A percentile compares a stretch with the other conserved stretches of the same genome.
phyloP scores from a whole-genome alignment of 1,140 invertebrate genomes.

The Plectus sambesii region DNA sequence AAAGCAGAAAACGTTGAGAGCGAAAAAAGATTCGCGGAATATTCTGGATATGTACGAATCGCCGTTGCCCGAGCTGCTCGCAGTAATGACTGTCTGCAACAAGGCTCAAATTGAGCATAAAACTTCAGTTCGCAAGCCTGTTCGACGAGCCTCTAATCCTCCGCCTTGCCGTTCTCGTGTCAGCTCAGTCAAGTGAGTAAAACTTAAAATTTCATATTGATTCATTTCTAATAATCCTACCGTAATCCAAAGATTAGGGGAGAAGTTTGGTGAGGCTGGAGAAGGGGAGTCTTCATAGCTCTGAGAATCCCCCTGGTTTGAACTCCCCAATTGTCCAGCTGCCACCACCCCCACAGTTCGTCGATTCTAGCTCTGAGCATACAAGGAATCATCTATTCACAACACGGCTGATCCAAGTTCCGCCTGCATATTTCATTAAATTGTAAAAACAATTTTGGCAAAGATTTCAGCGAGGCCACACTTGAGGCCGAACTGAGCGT shows the following conservation, averaged over 20 bases:
- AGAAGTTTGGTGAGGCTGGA: constrained; percentile 2
- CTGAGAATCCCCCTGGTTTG: no score
- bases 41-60: constrained; percentile 20
- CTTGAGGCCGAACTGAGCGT: constrained; percentile 14
- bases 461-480: constrained; percentile 13
- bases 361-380: no score
- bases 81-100: constrained; percentile 44
- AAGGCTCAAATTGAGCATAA: constrained; percentile 28
- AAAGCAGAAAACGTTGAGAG: no score
- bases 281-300: no score
- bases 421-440: constrained; percentile 3
- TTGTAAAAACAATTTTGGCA: constrained; percentile 16
- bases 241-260: constrained; percentile 11
- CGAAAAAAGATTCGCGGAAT: no score
- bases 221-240: constrained; percentile 7
- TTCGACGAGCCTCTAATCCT: constrained; percentile 22
- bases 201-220: background rate
- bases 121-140: no score
- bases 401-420: constrained; percentile 9
- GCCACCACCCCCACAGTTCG: no score
- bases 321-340: no score
- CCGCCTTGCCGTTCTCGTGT: background rate
- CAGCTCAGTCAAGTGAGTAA: constrained; percentile 4
- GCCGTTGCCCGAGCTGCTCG: constrained; percentile 36
- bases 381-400: no score